These are phyloP conservation scores for Misgurnus mizolepis DNA, from an alignment of 2,113 vertebrate species.

Conservation along the genomic window DNA sequence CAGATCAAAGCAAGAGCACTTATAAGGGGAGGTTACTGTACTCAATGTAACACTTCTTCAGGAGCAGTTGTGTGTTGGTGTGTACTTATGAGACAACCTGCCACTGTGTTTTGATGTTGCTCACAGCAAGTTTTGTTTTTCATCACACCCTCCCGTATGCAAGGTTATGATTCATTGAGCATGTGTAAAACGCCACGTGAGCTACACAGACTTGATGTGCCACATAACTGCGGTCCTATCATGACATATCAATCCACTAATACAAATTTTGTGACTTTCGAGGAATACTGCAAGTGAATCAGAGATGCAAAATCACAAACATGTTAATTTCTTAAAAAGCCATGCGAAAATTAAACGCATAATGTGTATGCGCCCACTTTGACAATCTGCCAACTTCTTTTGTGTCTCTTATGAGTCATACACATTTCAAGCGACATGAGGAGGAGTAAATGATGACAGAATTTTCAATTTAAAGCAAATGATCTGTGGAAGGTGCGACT, in stretches of 20 bases:
- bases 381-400: background rate
- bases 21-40: constrained; percentile 7
- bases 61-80: constrained; percentile 6
- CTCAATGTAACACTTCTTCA: background rate
- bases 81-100: background rate
- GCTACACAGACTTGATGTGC: background rate
- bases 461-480: background rate
- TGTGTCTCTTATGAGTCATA: background rate
- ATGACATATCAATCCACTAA: too few species aligned
- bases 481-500: too few species aligned
- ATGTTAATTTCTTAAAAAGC: too few species aligned
- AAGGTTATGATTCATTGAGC: background rate
- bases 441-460: background rate
- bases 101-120: constrained; percentile 10
- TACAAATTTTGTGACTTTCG: too few species aligned
- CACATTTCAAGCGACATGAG: background rate
- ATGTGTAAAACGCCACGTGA: constrained; percentile 4
- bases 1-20: constrained; percentile 15
- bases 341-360: too few species aligned
- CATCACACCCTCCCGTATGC: background rate
- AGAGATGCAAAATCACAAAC: too few species aligned
- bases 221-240: too few species aligned
- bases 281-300: too few species aligned
- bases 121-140: constrained; percentile 20
- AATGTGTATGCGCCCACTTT: background rate